Evolutionary conservation across 2,797 vertebrate genomes (phyloP), one percentile per base, ranked within the genome.

Genomic region (Sebastes melanostomus): DNA sequence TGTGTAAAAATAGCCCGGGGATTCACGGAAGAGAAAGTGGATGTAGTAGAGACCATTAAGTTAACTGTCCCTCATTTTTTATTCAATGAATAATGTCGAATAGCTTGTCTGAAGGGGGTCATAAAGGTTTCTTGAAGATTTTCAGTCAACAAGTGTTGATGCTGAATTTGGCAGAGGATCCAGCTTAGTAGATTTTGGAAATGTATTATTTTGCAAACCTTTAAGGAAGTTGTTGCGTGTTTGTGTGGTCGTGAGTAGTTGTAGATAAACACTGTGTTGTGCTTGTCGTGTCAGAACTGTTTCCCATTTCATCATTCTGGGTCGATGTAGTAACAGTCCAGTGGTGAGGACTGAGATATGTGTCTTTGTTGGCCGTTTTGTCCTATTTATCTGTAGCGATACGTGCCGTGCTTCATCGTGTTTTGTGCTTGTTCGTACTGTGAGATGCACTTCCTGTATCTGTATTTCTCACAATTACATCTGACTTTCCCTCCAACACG

Each of bases 401-500:
- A 20, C 55, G 4, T 56, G 2, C 50, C 4, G 59, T 68, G 42
- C 20, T 75, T 73, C 72, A 27, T 60, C 52, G 65, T 86, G 78
- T 60, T 34, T 29, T 73, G 79, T 85, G 59, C 27, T 27, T 62
- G 59, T 80, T 46, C 75, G 24, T 75, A 9, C 66, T 75, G 71
- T 86, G 42, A 76, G 72, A 79, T 77, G 52, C 56, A 67, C 82
- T 63, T 91, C 82, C 68, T 88, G 77, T 89, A 50, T 86, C 73
- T 75, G 3, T 69, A 86, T 84, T 84, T 91, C 81, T 93, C 77
- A 88, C 79, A 59, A 46, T 86, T 54, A 54, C 75, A n/a, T 91
- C 77, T 93, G 87, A 92, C 92, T 91, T 89, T 94, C 77, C 91
- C 83, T 89, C 83, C 86, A 75, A n/a, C 83, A 77, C 80, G 66